Evolutionary conservation across 2,888 invertebrate genomes (phyloP), one percentile per base, ranked within the genome.

Genomic region (Azorinus chamasolen): DNA sequence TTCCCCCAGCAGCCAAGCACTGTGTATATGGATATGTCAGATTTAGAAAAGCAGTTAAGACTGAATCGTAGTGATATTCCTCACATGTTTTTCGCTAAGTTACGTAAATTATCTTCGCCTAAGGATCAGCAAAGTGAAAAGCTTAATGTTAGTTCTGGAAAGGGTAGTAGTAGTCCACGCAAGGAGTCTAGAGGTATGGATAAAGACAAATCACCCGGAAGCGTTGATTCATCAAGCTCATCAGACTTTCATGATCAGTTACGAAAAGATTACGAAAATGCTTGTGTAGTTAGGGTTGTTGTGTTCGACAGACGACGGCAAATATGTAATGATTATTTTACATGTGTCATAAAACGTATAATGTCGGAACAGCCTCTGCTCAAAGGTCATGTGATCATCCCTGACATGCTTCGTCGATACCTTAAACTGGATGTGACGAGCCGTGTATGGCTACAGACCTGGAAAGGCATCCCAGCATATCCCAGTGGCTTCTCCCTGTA

Each of bases 351-450:
- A 0, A 57, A 77, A 61, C 72, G 77, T 20, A 61, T 89, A 6
- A 64, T 87, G 12, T 64, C 73, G 25, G 83, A 88, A 46, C 88
- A 88, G 68, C 83, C 84, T 10, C 64, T 87, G 41, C 37, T 82
- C 2, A 48, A 65, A 41, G 89, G 88, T 71, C 91, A 91, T 79
- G 85, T 90, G 55, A 75, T 90, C 18, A 68, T 91, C 14, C 86
- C 89, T 2, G 87, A 88, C 53, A 61, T 87, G 41, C 69, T 91
- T 53, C 69, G 91, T 27, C 50, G 89, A 14, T 86, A 86, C 71
- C 53, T 90, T 50, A 88, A 86, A 41, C 73, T 90, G 3, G 90
- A 90, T 37, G 77, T 84, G 2, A 89, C 89, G 0, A 83, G 88
- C 48, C 73, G 82, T 27, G 84, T 89, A 1, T 89, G 87, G 87